phyloP scores from a whole-genome alignment of 1,140 invertebrate genomes.

The Sogatella furcifera region DNA sequence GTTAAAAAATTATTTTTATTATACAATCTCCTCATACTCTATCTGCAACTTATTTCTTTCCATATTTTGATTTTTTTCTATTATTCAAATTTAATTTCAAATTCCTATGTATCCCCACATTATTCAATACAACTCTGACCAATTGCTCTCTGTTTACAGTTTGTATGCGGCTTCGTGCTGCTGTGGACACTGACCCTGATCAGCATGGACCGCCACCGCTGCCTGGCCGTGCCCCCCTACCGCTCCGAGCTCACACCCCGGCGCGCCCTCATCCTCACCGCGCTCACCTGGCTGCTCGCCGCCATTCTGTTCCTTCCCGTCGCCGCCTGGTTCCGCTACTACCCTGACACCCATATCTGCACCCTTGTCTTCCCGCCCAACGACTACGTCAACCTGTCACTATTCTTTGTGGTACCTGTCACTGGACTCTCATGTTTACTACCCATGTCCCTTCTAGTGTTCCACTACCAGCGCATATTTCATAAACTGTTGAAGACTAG shows the following conservation, averaged over 20 bases:
- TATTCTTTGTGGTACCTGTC: slow-evolving; percentile 42
- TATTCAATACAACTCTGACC: background rate
- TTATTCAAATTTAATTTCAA: background rate
- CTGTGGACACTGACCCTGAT: slow-evolving; percentile 48
- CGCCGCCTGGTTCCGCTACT: slow-evolving; percentile 38
- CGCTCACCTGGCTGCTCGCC: slow-evolving; percentile 39
- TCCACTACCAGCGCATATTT: slow-evolving; percentile 46
- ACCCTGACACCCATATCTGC: slow-evolving; percentile 32
- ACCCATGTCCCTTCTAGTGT: slow-evolving; percentile 43
- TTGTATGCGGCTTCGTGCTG: slow-evolving; percentile 46
- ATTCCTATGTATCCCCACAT: background rate
- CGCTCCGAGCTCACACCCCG: slow-evolving; percentile 38
- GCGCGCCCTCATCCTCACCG: slow-evolving; percentile 34
- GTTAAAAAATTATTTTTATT: too few relatives aligned
- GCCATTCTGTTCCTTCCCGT: slow-evolving; percentile 40
- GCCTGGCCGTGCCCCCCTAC: slow-evolving; percentile 44
- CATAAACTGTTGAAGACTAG: slow-evolving; percentile 41
- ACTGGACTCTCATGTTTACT: slow-evolving; percentile 40
- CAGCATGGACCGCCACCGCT: slow-evolving; percentile 44
- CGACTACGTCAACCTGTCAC: slow-evolving; percentile 36
- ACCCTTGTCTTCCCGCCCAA: slow-evolving; percentile 43
- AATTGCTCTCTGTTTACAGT: slow-evolving; percentile 35
- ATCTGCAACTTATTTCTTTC: too few relatives aligned
- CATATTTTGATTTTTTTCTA: too few relatives aligned
- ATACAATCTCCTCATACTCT: too few relatives aligned